These are phyloP conservation scores for Thymelicus acteon DNA, from an alignment of 2,888 invertebrate genomes.

Conservation along the genomic window DNA sequence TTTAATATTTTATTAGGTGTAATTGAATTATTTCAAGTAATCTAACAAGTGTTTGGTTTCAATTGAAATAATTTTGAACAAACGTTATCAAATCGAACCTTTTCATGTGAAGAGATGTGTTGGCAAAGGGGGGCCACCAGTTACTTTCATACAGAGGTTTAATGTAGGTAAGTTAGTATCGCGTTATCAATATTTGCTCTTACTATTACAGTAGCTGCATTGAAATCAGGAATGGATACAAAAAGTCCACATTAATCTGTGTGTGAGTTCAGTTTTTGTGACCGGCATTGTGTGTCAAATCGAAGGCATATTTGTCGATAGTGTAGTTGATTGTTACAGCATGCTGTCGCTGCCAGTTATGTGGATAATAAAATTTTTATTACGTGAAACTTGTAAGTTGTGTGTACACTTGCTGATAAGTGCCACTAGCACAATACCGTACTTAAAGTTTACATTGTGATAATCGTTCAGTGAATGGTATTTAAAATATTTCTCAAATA, in stretches of 20 bases:
- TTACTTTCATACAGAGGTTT: slow-evolving; percentile 43
- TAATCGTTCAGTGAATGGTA: not conserved
- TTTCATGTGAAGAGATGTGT: slow-evolving; percentile 57
- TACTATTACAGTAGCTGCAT: not conserved
- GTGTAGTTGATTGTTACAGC: slow-evolving; percentile 17
- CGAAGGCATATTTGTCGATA: not conserved
- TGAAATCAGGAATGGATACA: not conserved
- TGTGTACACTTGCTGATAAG: slow-evolving; percentile 7
- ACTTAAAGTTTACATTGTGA: not conserved
- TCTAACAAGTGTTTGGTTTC: not conserved
- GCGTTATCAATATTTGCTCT: not conserved
- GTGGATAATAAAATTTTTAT: slow-evolving; percentile 12
- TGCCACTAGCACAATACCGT: not conserved
- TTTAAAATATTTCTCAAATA: not conserved
- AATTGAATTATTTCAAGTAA: not conserved
- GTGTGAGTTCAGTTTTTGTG: slow-evolving; percentile 14
- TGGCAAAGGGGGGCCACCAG: slow-evolving; percentile 56
- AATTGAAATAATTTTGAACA: slow-evolving; percentile 3
- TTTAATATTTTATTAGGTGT: not conserved
- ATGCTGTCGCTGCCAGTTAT: not conserved
- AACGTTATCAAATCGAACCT: slow-evolving; percentile 18
- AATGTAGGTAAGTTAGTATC: slow-evolving; percentile 67
- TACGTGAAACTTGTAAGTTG: slow-evolving; percentile 17
- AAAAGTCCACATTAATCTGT: not conserved
- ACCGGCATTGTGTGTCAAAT: slow-evolving; percentile 14